Evolutionary conservation across 2,113 vertebrate genomes (phyloP), one percentile per base, ranked within the genome.

Genomic region (Hepsetus odoe): DNA sequence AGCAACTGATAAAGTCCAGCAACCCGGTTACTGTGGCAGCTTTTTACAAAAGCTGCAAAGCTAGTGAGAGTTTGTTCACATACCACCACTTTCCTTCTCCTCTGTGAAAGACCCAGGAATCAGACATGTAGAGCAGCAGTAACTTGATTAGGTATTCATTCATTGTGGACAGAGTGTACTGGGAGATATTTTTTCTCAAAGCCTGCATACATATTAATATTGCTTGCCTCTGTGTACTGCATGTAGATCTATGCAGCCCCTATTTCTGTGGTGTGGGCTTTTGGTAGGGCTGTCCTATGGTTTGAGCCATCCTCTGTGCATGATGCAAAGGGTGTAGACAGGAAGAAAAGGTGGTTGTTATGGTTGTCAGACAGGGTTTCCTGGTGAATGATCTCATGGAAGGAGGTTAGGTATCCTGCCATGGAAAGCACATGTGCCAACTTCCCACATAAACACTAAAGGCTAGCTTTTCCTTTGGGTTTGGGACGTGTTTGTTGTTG

Each of bases 341-440:
- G 82, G 76, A 77, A 71, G 70, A 71, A 85, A 89, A 87, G 86
- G 90, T 82, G 84, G 85, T 79, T 32, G 82, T 85, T 59, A 82
- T 74, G 90, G 88, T 81, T 89, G 90, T 92, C 90, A 89, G 80
- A 83, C 62, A 82, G 84, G 82, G 87, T 91, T 90, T 90, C 85
- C 84, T 85, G 81, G 80, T 87, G 84, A 90, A 84, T 87, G 86
- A 88, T 71, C 77, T 86, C 55, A 76, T 72, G 46, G 80, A 82
- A 67, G 76, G 84, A 69, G 74, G 73, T 70, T 74, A 73, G 69
- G 74, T 80, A 86, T 53, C 44, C 69, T 38, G 71, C 51, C 82
- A 76, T 76, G 66, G 44, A 74, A 81, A 77, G 81, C 83, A 84
- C 49, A 68, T 44, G 76, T 69, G 84, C 86, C 88, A 87, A 73